Evolutionary conservation across 2,888 invertebrate genomes (phyloP).

Genomic region (Leucoma salicis): DNA sequence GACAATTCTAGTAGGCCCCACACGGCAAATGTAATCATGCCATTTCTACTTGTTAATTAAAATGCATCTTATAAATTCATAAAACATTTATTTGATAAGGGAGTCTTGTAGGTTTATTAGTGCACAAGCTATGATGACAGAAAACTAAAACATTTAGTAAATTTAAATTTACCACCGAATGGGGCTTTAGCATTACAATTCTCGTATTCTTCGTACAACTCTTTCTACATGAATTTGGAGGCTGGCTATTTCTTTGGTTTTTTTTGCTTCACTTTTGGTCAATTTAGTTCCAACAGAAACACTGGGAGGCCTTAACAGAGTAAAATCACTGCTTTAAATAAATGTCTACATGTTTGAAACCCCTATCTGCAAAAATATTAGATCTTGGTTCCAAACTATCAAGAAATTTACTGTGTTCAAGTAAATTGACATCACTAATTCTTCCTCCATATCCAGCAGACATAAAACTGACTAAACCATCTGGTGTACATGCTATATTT

Average conservation of each 20-base stretch:
- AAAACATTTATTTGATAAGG: slow-evolving; percentile 1
- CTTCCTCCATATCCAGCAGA: slow-evolving; percentile 4
- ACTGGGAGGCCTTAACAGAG: neutral
- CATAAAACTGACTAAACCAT: slow-evolving; percentile 1
- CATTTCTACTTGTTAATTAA: neutral
- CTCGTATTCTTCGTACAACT: slow-evolving; percentile 1
- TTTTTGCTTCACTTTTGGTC: neutral
- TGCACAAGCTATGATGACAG: neutral
- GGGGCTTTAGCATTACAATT: neutral
- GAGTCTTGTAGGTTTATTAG: slow-evolving; percentile 1
- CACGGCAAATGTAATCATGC: no score
- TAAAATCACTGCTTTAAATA: neutral
- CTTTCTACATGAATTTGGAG: slow-evolving; percentile 9
- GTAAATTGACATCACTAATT: neutral
- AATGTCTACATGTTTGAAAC: neutral
- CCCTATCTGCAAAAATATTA: neutral
- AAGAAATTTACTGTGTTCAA: slow-evolving; percentile 1
- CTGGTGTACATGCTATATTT: neutral
- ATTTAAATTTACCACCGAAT: neutral
- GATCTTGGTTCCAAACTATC: neutral
- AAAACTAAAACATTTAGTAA: neutral
- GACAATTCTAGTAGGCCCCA: neutral
- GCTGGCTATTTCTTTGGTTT: slow-evolving; percentile 10
- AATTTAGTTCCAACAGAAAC: neutral
- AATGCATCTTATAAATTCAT: neutral